Conservation (phyloP, 2,797 vertebrate species). For the Lutjanus campechanus region DNA sequence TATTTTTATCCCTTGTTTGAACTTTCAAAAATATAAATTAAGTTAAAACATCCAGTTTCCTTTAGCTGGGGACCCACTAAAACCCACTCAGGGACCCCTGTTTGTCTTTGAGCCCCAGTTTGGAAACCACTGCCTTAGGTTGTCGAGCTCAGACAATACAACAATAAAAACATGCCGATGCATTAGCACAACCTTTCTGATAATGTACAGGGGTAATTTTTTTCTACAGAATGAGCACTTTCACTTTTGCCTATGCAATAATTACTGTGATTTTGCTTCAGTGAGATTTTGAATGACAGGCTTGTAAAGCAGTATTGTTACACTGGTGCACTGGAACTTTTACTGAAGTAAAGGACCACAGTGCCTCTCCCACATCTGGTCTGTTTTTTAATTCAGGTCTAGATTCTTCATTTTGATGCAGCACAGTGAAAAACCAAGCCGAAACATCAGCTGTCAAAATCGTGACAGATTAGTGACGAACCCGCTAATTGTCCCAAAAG, state of each 20-base stretch:
- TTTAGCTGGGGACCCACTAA: no score
- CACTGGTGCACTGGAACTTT: neutral
- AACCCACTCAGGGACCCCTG: no score
- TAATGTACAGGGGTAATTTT: no score
- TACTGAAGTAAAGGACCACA: neutral
- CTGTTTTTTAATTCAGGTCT: neutral
- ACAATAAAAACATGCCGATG: neutral
- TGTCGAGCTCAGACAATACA: no score
- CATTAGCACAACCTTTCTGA: neutral
- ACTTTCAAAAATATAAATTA: no score
- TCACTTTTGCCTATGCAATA: no score
- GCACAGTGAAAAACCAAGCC: neutral
- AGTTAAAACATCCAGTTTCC: no score
- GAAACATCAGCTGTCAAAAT: conserved; percentile 44
- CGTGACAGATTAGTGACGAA: conserved; percentile 47
- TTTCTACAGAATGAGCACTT: no score
- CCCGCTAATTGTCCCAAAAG: conserved; percentile 56
- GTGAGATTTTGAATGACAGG: neutral
- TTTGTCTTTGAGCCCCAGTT: no score
- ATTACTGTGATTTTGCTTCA: neutral
- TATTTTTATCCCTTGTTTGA: no score
- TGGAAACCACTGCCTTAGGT: no score
- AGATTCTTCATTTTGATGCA: neutral
- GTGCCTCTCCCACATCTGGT: neutral
- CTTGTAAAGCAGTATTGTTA: neutral